Evolutionary conservation across 92 coral and sea anemone genomes (phyloP).

Genomic region (Porites evermanni): DNA sequence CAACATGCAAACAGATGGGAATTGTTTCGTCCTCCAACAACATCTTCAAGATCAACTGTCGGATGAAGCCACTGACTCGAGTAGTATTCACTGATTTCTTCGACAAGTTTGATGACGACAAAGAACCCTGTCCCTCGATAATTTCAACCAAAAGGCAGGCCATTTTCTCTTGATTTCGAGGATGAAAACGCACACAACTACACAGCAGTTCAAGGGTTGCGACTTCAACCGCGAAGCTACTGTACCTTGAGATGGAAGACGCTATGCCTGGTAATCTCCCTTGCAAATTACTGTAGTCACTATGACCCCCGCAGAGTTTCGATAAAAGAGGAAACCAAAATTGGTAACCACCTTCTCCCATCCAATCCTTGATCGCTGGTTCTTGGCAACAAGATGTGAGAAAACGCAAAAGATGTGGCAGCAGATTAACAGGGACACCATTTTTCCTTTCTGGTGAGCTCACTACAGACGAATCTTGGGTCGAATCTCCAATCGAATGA

Average conservation of each 20-base stretch:
- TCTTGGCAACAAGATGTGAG: slow-evolving; percentile 79
- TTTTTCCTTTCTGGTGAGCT: not conserved
- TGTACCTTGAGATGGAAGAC: slow-evolving; percentile 51
- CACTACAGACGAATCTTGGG: not conserved
- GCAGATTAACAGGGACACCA: slow-evolving; percentile 38
- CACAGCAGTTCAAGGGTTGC: slow-evolving; percentile 80
- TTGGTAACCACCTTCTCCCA: slow-evolving; percentile 70
- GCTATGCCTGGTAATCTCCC: slow-evolving; percentile 48
- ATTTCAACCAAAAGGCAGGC: slow-evolving; percentile 84
- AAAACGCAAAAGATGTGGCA: slow-evolving; percentile 79
- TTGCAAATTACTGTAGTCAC: slow-evolving; percentile 12
- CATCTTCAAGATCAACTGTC: slow-evolving; percentile 86
- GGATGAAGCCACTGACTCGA: slow-evolving; percentile 81
- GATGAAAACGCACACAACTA: slow-evolving; percentile 81
- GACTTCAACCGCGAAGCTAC: slow-evolving; percentile 85
- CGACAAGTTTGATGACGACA: slow-evolving; percentile 21
- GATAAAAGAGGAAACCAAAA: slow-evolving; percentile 85
- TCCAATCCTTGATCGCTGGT: slow-evolving; percentile 80
- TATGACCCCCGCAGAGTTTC: slow-evolving; percentile 66
- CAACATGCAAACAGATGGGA: slow-evolving; percentile 70
- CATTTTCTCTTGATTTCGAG: slow-evolving; percentile 82
- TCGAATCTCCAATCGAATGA: not conserved
- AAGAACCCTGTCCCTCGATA: slow-evolving; percentile 58
- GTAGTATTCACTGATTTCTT: not conserved
- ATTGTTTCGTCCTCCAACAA: slow-evolving; percentile 84